phyloP scores from a whole-genome alignment of 2,113 vertebrate species.

The Cavia porcellus region DNA sequence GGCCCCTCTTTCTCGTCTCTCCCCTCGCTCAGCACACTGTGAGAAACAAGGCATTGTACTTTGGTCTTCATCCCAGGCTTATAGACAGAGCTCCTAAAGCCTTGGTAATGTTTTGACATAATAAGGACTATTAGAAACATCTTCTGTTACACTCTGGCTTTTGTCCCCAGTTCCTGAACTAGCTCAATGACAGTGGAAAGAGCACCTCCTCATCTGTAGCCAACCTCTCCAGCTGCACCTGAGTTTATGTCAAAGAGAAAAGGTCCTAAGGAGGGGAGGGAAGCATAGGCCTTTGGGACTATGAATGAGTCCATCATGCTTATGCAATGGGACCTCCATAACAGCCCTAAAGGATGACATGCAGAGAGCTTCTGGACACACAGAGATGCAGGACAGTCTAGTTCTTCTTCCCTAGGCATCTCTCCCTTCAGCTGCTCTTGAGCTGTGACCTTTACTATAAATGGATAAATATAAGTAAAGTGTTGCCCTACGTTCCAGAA shows the following conservation, averaged over 20 bases:
- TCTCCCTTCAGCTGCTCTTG: not conserved
- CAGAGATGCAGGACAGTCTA: accelerated
- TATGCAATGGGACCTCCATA: not conserved
- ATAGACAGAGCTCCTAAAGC: not conserved
- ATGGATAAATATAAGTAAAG: not conserved
- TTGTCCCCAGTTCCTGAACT: not conserved
- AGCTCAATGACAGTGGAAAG: not conserved
- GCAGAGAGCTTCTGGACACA: not conserved
- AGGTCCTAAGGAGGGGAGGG: not conserved
- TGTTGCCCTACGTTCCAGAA: not conserved
- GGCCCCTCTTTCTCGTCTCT: not conserved
- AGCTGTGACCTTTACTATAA: not conserved
- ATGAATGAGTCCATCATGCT: not conserved
- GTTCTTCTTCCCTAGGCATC: not conserved
- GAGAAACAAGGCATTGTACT: not conserved
- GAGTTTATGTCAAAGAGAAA: not conserved
- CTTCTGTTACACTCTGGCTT: not conserved
- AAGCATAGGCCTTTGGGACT: no score
- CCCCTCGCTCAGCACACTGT: not conserved
- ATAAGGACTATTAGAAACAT: not conserved
- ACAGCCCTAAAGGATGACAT: not conserved
- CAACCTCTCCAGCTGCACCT: not conserved
- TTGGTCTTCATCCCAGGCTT: not conserved
- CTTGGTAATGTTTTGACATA: not conserved
- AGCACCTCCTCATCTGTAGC: not conserved